Evolutionary conservation across 1,140 invertebrate genomes (phyloP).

Genomic region (Drosophila arawakana): DNA sequence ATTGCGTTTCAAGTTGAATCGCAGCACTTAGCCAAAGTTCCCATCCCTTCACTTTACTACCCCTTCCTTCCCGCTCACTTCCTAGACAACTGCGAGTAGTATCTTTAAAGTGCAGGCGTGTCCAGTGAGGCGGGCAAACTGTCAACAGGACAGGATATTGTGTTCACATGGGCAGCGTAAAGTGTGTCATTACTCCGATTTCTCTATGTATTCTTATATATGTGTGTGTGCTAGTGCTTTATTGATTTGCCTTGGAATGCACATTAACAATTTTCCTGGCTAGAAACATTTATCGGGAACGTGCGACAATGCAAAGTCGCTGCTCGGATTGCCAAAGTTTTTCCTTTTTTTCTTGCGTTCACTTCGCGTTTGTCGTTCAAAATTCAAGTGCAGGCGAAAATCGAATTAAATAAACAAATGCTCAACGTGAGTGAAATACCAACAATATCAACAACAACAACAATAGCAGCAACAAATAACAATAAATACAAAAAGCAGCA

Average conservation of each 20-base stretch:
- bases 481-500: slow-evolving; percentile 44
- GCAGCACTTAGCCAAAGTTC: slow-evolving; percentile 48
- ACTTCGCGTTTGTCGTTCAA: slow-evolving; percentile 42
- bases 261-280: slow-evolving; percentile 38
- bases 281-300: slow-evolving; percentile 24
- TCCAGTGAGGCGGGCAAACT: slow-evolving; percentile 43
- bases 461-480: slow-evolving; percentile 26
- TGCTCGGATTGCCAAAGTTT: slow-evolving; percentile 9
- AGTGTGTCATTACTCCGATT: slow-evolving; percentile 69
- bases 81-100: slow-evolving; percentile 38
- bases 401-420: slow-evolving; percentile 84
- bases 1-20: slow-evolving; percentile 72
- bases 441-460: slow-evolving; percentile 32
- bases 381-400: slow-evolving; percentile 60
- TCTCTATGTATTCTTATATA: slow-evolving; percentile 3
- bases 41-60: not conserved
- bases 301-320: slow-evolving; percentile 32
- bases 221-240: not conserved
- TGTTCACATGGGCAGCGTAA: slow-evolving; percentile 66
- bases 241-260: slow-evolving; percentile 54
- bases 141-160: slow-evolving; percentile 69
- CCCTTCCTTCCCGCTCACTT: not conserved
- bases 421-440: slow-evolving; percentile 76
- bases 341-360: slow-evolving; percentile 9
- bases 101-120: slow-evolving; percentile 59